A percentile compares a stretch with the other conserved stretches of the same genome.
Conservation (phyloP, 1,140 invertebrate species). For the Agrilus planipennis region DNA sequence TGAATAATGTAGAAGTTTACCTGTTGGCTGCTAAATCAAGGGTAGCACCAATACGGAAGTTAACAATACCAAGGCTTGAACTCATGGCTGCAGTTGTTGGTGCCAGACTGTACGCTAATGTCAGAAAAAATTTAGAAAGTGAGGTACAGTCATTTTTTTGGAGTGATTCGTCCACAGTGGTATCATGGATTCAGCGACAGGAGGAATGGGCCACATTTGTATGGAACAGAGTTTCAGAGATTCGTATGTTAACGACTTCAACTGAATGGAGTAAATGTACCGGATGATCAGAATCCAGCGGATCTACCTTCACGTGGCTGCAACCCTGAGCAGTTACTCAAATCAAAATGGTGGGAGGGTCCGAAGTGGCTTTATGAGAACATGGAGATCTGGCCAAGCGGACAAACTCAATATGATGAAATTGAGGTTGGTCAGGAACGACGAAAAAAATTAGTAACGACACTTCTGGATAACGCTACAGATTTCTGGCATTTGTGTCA, state of each 20-base stretch:
- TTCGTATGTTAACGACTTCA: background rate
- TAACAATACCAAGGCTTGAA: slow-evolving; percentile 16
- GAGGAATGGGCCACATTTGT: slow-evolving; percentile 9
- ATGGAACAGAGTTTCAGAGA: slow-evolving; percentile 28
- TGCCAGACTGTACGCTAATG: background rate
- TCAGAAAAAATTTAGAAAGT: background rate
- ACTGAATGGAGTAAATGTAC: slow-evolving; percentile 20
- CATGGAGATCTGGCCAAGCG: too few species aligned
- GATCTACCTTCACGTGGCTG: slow-evolving; percentile 14
- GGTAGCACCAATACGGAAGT: slow-evolving; percentile 13
- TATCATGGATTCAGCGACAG: slow-evolving; percentile 24
- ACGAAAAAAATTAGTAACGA: too few species aligned
- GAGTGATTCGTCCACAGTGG: slow-evolving; percentile 26
- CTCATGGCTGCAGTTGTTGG: slow-evolving; percentile 6
- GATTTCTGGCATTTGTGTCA: too few species aligned
- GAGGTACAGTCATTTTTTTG: slow-evolving; percentile 11
- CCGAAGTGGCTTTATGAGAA: background rate
- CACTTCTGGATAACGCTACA: too few species aligned
- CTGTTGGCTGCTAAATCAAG: slow-evolving; percentile 14
- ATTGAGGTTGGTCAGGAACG: too few species aligned
- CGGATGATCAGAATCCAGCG: slow-evolving; percentile 30
- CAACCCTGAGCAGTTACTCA: background rate
- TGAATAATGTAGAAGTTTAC: background rate
- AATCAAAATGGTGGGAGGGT: slow-evolving; percentile 6
- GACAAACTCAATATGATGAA: too few species aligned